Evolutionary conservation across 2,888 invertebrate species (phyloP).

Genomic region (Saturnia japonica): DNA sequence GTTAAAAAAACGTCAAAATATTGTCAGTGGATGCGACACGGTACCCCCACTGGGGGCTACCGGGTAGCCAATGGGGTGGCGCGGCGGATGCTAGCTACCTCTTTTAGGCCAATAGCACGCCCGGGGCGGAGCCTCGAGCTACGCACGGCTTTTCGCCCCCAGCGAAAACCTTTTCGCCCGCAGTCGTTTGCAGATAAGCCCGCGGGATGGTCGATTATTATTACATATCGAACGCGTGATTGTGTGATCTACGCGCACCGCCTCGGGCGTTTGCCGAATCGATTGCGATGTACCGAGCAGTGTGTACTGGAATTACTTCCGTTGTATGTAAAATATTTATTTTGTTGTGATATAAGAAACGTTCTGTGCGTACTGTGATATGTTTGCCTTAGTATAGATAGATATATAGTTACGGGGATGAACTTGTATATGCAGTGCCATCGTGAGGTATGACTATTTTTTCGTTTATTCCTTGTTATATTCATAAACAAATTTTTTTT

Average conservation of each 20-base stretch:
- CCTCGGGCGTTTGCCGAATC: constrained; percentile 68
- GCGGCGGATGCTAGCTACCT: constrained; percentile 57
- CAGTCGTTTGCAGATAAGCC: constrained; percentile 82
- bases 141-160: constrained; percentile 77
- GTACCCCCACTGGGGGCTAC: constrained; percentile 62
- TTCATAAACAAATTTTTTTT: neutral
- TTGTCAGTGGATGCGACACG: constrained; percentile 61
- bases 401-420: constrained; percentile 65
- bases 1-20: constrained; percentile 75
- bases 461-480: constrained; percentile 27
- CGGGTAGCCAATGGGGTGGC: constrained; percentile 71
- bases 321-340: constrained; percentile 31
- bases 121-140: constrained; percentile 79
- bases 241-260: constrained; percentile 67
- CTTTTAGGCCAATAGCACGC: constrained; percentile 70
- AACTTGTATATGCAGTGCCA: constrained; percentile 81
- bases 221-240: constrained; percentile 75
- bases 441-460: constrained; percentile 75
- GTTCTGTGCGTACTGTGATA: constrained; percentile 72
- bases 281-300: constrained; percentile 63
- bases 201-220: constrained; percentile 81
- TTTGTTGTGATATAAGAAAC: constrained; percentile 47
- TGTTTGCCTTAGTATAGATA: constrained; percentile 63
- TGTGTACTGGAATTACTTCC: constrained; percentile 42
- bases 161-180: constrained; percentile 81